Conservation (phyloP, 2,888 invertebrate genomes). For the Leptothorax acervorum region DNA sequence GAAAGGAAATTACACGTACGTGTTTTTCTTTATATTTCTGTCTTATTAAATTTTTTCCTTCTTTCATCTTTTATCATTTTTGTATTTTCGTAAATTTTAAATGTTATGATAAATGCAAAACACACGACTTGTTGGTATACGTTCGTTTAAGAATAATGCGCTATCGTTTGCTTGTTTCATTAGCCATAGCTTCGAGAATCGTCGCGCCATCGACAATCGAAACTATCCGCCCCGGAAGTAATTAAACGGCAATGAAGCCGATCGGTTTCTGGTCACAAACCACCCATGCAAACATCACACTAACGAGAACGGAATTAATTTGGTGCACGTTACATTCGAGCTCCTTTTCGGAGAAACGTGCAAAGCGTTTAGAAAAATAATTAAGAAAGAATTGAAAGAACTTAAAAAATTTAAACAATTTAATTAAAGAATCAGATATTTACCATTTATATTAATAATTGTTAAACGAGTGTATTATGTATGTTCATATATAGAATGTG, state of each 20-base stretch:
- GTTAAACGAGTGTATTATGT: not conserved
- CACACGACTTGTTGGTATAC: not conserved
- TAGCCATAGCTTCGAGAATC: conserved; percentile 27
- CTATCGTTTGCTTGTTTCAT: conserved; percentile 36
- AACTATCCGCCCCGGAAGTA: conserved; percentile 56
- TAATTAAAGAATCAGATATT: not conserved
- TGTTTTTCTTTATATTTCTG: not conserved
- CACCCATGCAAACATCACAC: conserved; percentile 40
- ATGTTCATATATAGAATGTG: not conserved
- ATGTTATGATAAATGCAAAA: not conserved
- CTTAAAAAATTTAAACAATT: too few relatives aligned
- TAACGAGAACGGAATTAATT: conserved; percentile 50
- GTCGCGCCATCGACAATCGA: conserved; percentile 41
- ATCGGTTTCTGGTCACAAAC: conserved; percentile 43
- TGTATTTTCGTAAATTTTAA: not conserved
- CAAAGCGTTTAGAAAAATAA: not conserved
- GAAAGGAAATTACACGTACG: not conserved
- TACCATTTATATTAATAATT: not conserved
- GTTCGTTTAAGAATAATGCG: conserved; percentile 30
- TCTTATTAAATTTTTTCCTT: not conserved
- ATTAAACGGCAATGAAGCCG: conserved; percentile 63
- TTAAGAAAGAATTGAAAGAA: not conserved
- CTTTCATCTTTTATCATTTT: not conserved
- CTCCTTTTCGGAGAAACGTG: not conserved
- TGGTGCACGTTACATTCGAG: conserved; percentile 6